Conservation (phyloP, 2,113 vertebrate genomes). For the Nesogale talazaci region DNA sequence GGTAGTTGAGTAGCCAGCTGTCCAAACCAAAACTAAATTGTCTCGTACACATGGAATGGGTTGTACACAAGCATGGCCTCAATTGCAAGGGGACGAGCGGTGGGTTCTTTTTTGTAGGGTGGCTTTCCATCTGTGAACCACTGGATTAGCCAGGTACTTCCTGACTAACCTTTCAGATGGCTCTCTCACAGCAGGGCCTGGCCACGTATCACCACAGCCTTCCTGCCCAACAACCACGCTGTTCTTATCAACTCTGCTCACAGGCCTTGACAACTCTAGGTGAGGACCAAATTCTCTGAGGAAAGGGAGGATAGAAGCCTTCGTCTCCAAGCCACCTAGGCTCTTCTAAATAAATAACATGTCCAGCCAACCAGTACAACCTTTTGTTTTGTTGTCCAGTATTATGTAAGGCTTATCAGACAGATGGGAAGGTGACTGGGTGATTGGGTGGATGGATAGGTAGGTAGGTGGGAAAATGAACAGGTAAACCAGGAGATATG, state of each 20-base stretch:
- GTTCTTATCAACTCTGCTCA: neutral
- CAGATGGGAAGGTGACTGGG: neutral
- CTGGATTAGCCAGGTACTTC: neutral
- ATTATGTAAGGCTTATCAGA: neutral
- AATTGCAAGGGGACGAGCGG: neutral
- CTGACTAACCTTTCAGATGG: neutral
- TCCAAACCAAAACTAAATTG: conserved; percentile 28
- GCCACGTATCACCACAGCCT: neutral
- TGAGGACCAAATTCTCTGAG: neutral
- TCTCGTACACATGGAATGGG: neutral
- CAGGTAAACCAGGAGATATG: neutral
- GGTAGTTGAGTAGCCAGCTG: neutral
- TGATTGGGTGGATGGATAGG: neutral
- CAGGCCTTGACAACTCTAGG: neutral
- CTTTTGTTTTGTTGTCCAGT: neutral
- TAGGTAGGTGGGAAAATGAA: neutral
- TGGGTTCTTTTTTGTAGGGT: neutral
- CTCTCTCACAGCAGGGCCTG: neutral
- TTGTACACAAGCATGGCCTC: neutral
- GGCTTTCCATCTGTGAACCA: neutral
- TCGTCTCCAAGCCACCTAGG: neutral
- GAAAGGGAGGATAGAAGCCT: neutral
- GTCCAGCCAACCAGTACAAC: neutral
- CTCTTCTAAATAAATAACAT: neutral
- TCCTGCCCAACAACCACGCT: neutral